These are phyloP conservation scores for Catostomus latipinnis DNA, from an alignment of 2,797 vertebrate species.

Conservation along the genomic window DNA sequence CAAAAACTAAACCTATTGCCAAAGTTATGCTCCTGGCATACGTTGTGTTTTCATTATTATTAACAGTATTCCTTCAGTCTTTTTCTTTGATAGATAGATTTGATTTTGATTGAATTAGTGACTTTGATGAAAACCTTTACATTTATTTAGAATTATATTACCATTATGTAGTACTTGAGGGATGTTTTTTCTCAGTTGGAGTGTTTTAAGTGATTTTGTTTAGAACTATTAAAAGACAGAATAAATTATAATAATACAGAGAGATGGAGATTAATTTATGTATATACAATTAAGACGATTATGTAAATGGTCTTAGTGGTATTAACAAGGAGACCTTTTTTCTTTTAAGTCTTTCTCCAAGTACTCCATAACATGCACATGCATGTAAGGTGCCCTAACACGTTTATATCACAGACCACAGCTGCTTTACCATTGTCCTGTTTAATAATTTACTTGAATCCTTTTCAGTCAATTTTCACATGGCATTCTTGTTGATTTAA, in stretches of 20 bases:
- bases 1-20: neutral
- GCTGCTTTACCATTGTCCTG: neutral
- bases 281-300: slow-evolving; percentile 8
- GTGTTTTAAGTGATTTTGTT: neutral
- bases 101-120: neutral
- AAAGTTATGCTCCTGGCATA: neutral
- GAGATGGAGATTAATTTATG: neutral
- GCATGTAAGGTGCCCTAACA: no score
- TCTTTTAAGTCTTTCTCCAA: neutral
- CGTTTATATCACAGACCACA: neutral
- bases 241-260: neutral
- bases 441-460: neutral
- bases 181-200: neutral
- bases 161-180: neutral
- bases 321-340: neutral
- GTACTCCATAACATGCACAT: neutral
- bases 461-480: no score
- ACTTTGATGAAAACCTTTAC: neutral
- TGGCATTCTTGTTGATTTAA: neutral
- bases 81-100: neutral
- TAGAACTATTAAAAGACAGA: neutral
- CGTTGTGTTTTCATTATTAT: neutral
- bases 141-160: neutral
- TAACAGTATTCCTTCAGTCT: neutral
- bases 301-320: slow-evolving; percentile 2